A percentile compares a stretch with the other conserved stretches of the same genome.
Evolutionary conservation across 2,113 vertebrate species (phyloP).

Genomic region (Eulacestoma nigropectus): DNA sequence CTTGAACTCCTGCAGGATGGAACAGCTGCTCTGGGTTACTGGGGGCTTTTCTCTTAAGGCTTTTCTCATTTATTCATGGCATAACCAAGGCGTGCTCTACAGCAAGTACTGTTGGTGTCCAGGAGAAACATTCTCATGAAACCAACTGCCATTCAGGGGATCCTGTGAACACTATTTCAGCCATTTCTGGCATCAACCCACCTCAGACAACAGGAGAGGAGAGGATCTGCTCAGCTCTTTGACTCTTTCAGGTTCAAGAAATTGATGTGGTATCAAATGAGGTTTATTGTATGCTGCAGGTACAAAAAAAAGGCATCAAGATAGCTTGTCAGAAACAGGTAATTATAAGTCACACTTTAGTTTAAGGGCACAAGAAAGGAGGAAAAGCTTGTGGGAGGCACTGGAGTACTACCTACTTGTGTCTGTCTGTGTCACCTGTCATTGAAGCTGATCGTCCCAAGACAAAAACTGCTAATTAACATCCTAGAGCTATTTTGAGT

Average conservation of each 20-base stretch:
- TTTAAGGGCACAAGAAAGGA: neutral
- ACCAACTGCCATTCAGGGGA: neutral
- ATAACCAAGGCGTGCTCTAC: neutral
- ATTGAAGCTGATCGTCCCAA: neutral
- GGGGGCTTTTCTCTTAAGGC: neutral
- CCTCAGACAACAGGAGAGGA: conserved; percentile 69
- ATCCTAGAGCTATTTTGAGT: neutral
- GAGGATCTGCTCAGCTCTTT: conserved; percentile 73
- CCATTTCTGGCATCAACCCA: conserved; percentile 9
- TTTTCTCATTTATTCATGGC: neutral
- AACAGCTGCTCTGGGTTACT: neutral
- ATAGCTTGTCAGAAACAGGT: neutral
- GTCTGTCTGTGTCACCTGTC: neutral
- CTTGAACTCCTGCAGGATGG: neutral
- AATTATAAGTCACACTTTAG: neutral
- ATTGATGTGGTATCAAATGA: conserved; percentile 42
- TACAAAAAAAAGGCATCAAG: neutral
- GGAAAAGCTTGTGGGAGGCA: neutral
- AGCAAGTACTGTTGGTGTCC: neutral
- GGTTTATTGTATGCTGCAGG: conserved; percentile 67
- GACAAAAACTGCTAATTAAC: neutral
- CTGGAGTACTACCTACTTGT: neutral
- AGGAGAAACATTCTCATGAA: neutral
- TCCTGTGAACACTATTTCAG: neutral
- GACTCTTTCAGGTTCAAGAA: conserved; percentile 63